Base-by-base conservation (phyloP, 2,888 invertebrate species). In the Hanleya hanleyi region DNA sequence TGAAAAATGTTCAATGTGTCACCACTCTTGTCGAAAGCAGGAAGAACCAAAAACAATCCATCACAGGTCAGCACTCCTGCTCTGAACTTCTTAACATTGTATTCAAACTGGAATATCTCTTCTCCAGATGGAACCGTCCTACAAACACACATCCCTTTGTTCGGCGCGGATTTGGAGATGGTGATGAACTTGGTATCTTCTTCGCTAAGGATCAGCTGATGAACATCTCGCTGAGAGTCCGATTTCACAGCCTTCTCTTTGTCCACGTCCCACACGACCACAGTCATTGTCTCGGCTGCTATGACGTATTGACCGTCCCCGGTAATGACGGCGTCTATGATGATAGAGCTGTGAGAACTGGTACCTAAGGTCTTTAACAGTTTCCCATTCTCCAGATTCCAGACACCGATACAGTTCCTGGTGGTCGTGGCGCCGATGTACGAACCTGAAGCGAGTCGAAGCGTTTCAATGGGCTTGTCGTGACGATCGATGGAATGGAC, bases 361-460 rank as follows among this genome's bases (percentile, higher is more conserved):
- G 97, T 97, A 0, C 97, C 96, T 38, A 98, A 91, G 87, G 96
- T 96, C 0, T 96, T 93, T 74, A 95, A 91, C n/a, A 98, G 92
- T 82, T 94, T 94, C 0, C 98, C 98, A 0, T 95, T 94, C 79
- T 94, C 93, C 33, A 97, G 93, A 90, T 97, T 95, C 97, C 98
- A 99, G 1, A 99, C 94, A 0, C 97, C 98, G 77, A 98, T 96
- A 87, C 97, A 97, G 84, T 96, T 96, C 75, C 99, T 93, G 0
- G 99, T 98, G 0, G 96, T 97, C 0, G 97, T 97, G 0, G 96
- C 96, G 5, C 97, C 98, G 47, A 97, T 91, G 69, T 94, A 94
- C 65, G 94, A 93, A 80, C 95, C 94, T 68, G 95, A 82, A 0
- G 92, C 90, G 1, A 92, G 81, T 47, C 88, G 84, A 65, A 99